A percentile compares a stretch with the other conserved stretches of the same genome.
Conservation (phyloP, 1,140 invertebrate species). For the Nasonia giraulti region DNA sequence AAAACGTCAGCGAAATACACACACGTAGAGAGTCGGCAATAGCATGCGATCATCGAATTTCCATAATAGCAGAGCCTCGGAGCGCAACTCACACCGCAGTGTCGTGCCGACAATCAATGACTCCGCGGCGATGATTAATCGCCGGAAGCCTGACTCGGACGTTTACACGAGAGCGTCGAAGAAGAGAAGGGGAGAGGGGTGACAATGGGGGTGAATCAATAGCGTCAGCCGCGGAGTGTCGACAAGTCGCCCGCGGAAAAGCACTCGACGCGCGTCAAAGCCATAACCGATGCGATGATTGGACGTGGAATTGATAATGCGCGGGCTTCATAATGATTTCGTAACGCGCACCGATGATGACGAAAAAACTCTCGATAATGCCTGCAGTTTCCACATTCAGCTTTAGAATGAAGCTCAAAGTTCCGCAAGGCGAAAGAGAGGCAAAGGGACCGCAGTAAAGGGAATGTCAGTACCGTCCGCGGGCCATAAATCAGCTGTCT, state of each 20-base stretch:
- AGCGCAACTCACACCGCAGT: not conserved
- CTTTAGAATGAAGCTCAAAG: not conserved
- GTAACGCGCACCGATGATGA: no score
- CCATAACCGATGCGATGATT: not conserved
- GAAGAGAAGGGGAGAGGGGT: no score
- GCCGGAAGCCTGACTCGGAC: not conserved
- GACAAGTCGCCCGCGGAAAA: not conserved
- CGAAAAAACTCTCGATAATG: no score
- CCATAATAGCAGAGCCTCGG: not conserved
- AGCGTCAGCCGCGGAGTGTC: not conserved
- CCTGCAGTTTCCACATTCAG: no score
- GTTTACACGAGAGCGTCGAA: not conserved
- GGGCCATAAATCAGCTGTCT: slow-evolving; percentile 27
- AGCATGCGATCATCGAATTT: not conserved
- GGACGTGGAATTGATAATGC: not conserved
- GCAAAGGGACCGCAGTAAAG: not conserved
- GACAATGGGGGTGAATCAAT: not conserved
- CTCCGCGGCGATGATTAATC: not conserved
- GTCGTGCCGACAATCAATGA: not conserved
- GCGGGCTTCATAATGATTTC: no score
- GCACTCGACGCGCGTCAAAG: not conserved
- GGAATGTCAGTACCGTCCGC: not conserved
- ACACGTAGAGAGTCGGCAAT: not conserved
- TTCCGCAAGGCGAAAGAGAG: not conserved
- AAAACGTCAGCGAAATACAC: not conserved